These are phyloP conservation scores for Aldabrachelys gigantea DNA, from an alignment of 2,113 vertebrate genomes.

Conservation along the genomic window DNA sequence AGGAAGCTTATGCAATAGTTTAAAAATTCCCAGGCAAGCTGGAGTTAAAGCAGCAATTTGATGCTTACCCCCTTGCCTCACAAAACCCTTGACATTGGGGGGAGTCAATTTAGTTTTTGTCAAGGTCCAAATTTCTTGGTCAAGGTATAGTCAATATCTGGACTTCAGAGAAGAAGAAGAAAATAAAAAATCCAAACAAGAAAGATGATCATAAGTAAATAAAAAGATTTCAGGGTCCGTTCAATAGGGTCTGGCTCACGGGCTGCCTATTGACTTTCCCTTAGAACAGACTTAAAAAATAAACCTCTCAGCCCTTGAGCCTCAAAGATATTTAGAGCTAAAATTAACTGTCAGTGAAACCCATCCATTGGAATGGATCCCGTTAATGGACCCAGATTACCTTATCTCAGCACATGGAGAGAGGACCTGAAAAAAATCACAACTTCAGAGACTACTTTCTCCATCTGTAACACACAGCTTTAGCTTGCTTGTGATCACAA, in stretches of 20 bases:
- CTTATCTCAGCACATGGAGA: background rate
- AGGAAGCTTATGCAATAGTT: background rate
- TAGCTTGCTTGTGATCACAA: background rate
- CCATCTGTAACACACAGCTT: background rate
- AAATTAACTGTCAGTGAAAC: background rate
- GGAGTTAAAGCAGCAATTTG: background rate
- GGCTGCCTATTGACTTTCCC: no score
- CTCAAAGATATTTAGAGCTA: background rate
- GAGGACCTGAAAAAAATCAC: background rate
- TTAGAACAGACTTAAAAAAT: background rate
- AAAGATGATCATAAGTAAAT: no score
- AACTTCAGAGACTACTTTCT: background rate
- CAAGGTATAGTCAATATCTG: no score
- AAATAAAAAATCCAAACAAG: no score
- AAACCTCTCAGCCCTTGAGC: background rate
- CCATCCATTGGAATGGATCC: background rate
- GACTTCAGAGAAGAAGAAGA: no score
- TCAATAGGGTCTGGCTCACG: no score
- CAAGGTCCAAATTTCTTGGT: no score
- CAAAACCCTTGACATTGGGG: background rate
- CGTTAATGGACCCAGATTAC: background rate
- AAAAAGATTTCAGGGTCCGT: no score
- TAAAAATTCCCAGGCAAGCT: constrained; percentile 3
- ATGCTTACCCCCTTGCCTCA: background rate
- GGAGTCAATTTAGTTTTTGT: no score